Evolutionary conservation across 2,113 vertebrate genomes (phyloP).

Genomic region (Phocoena sinus): DNA sequence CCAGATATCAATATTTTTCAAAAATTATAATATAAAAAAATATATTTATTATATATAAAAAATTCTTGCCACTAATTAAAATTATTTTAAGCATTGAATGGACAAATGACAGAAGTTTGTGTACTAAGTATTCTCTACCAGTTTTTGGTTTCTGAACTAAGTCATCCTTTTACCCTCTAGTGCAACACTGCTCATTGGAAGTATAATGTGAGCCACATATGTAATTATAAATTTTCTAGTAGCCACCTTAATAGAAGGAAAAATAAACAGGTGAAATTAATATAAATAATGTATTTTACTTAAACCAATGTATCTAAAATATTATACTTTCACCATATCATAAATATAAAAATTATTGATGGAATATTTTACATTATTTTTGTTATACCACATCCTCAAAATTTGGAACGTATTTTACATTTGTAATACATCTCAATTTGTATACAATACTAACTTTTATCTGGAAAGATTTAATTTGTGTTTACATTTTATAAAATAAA

Average conservation of each 20-base stretch:
- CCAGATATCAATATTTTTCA: background rate
- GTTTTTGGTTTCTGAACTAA: background rate
- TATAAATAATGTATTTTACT: background rate
- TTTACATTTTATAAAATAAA: background rate
- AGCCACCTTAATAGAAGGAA: background rate
- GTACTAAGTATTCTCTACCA: background rate
- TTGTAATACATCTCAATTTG: background rate
- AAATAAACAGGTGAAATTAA: background rate
- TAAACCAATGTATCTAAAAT: background rate
- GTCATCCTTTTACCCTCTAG: background rate
- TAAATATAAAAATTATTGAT: background rate
- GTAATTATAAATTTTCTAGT: background rate
- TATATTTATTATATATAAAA: background rate
- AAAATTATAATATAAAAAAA: background rate
- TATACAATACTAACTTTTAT: background rate
- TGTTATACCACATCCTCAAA: background rate
- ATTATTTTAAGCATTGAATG: background rate
- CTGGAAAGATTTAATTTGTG: background rate
- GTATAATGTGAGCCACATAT: background rate
- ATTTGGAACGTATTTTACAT: background rate
- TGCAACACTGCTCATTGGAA: background rate
- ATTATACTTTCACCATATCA: background rate
- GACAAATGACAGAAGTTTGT: background rate
- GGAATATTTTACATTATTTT: background rate
- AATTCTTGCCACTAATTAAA: background rate